Conservation (phyloP, 2,113 vertebrate species). For the Anhinga rufa region DNA sequence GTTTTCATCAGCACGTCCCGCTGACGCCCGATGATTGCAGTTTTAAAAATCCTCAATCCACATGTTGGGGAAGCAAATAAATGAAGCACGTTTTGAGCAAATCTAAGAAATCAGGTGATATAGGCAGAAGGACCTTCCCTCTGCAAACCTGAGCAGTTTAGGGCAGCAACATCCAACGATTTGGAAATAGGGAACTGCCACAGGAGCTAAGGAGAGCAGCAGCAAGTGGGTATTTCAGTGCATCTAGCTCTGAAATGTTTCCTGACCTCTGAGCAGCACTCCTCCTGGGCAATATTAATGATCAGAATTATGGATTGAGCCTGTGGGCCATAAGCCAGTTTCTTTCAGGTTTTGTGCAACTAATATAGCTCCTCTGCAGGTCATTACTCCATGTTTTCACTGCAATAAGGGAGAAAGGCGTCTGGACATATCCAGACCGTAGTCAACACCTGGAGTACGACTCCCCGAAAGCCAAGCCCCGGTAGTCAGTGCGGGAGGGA, state of each 20-base stretch:
- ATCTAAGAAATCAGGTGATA: no score
- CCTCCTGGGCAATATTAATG: background rate
- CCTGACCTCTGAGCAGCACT: background rate
- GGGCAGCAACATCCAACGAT: background rate
- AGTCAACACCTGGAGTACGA: background rate
- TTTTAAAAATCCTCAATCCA: background rate
- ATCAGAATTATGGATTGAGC: background rate
- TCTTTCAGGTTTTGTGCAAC: background rate
- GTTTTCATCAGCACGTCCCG: background rate
- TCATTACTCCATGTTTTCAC: background rate
- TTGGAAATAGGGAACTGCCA: background rate
- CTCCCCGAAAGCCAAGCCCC: background rate
- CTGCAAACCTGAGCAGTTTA: background rate
- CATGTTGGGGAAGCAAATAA: background rate
- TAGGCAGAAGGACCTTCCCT: background rate
- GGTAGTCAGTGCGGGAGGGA: fast-evolving
- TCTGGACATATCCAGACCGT: background rate
- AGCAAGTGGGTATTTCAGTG: fast-evolving
- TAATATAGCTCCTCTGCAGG: background rate
- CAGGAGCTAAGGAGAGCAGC: background rate
- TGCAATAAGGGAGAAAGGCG: background rate
- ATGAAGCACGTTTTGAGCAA: background rate
- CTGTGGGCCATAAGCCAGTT: background rate
- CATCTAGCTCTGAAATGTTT: background rate
- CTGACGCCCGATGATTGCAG: fast-evolving